Evolutionary conservation across 2,797 vertebrate genomes (phyloP), one percentile per base, ranked within the genome.

Genomic region (Anolis apletophallus): DNA sequence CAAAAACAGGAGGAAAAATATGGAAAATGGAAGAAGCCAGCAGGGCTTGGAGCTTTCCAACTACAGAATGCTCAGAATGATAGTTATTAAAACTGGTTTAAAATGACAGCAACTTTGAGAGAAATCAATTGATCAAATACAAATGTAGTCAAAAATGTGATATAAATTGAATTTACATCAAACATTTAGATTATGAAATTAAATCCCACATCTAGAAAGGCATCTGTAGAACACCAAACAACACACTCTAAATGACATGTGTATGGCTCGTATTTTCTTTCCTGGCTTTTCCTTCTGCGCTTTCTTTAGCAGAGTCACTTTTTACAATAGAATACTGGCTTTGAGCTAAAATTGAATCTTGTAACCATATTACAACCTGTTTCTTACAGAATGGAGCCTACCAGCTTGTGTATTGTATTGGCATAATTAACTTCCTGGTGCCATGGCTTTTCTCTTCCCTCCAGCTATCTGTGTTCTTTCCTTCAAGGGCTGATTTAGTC

Each of bases 381-480:
- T 69, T 57, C 50, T 69, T 69, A 29, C 78, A 7, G n/a, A 34
- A 21, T 57, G 23, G 29, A 40, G 32, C 46, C 80, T 76, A 29
- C 21, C n/a, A 21, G n/a, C 50, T 40, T 40, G 26, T 52, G 59
- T 64, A 13, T 23, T 81, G 59, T 50, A 19, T 81, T 77, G 19
- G 36, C 17, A 50, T 26, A 82, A 50, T 36, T 50, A 11, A 50
- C 34, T 77, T 83, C n/a, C 14, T 34, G 54, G 55, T 83, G 74
- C 29, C 74, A 26, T 21, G 50, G 61, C n/a, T 57, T 19, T 6
- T n/a, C 16, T 77, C 74, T 72, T 72, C 50, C 81, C 67, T 72
- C 55, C 46, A 72, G 80, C 52, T 71, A 78, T 72, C 54, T 68
- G 50, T 78, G 54, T 71, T 83, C 54, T 68, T 61, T 57, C n/a